A percentile compares a stretch with the other conserved stretches of the same genome.
Evolutionary conservation across 2,797 vertebrate genomes (phyloP).

Genomic region (Stomatorhinus walkeri): DNA sequence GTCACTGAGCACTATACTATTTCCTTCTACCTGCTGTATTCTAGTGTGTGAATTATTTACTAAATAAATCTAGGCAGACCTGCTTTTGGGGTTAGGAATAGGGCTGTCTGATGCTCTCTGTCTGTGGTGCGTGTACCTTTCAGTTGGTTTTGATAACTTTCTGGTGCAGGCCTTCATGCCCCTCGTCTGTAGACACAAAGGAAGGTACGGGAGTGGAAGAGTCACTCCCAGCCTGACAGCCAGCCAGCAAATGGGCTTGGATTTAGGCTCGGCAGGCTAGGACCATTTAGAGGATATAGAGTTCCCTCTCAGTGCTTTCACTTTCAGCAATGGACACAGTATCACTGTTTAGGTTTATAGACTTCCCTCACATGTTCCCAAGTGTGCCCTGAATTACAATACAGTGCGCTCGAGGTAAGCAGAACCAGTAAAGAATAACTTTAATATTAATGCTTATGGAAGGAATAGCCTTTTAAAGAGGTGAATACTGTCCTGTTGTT

Average conservation of each 20-base stretch:
- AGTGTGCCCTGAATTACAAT: background rate
- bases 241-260: background rate
- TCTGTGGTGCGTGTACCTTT: background rate
- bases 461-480: background rate
- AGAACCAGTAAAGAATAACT: background rate
- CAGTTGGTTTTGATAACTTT: background rate
- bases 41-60: background rate
- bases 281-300: background rate
- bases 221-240: background rate
- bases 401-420: background rate
- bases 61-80: background rate
- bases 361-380: background rate
- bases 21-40: background rate
- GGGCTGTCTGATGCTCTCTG: background rate
- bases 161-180: background rate
- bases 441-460: background rate
- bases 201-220: background rate
- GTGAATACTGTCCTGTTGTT: background rate
- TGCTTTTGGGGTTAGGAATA: background rate
- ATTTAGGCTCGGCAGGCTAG: background rate
- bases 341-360: background rate
- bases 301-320: conserved; percentile 10
- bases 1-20: background rate
- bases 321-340: background rate
- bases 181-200: background rate